Evolutionary conservation across 2,797 vertebrate genomes (phyloP), one percentile per base, ranked within the genome.

Genomic region (Rhincodon typus): DNA sequence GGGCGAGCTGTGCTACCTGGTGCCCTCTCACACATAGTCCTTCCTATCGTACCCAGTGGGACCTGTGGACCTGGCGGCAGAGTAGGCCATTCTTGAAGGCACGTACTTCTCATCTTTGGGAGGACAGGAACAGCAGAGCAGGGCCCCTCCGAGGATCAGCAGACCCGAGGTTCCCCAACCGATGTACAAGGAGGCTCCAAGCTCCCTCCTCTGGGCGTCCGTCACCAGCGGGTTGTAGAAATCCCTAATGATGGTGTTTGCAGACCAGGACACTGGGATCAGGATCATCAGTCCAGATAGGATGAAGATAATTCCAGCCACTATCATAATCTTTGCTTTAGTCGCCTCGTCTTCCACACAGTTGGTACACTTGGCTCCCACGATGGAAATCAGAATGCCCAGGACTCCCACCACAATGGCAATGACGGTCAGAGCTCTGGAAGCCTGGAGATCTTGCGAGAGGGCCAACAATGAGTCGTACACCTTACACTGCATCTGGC

Each of bases 41-140:
- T 98, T 99, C 97, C 98, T 98, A 97, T 99, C 98, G 2, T 99
- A 98, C 96, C 97, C 97, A 0, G 97, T 97, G 79, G 97, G 97
- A 30, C 97, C 96, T 0, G 97, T 97, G 0, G 99, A 99, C 96
- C 98, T 97, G 0, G 98, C 97, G 0, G 98, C 98, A 0, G 98
- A 98, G 97, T 99, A 99, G 30, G 98, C 97, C 97, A 98, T 98
- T 96, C 98, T 97, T 57, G 98, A 96, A 0, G 98, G 96, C 96
- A 97, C 96, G 96, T 99, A 99, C 96, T 98, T 98, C 96, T 98
- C 98, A 0, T 98, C 98, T 12, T 97, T 97, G 19, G 99, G 99
- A 0, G 98, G 99, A 94, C 99, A 99, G 94, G 98, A 98, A 96
- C 98, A 99, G 97, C 99, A 99, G 30, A 99, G 98, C 97, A 99